Conservation (phyloP, 2,113 vertebrate genomes). For the Nothobranchius furzeri region DNA sequence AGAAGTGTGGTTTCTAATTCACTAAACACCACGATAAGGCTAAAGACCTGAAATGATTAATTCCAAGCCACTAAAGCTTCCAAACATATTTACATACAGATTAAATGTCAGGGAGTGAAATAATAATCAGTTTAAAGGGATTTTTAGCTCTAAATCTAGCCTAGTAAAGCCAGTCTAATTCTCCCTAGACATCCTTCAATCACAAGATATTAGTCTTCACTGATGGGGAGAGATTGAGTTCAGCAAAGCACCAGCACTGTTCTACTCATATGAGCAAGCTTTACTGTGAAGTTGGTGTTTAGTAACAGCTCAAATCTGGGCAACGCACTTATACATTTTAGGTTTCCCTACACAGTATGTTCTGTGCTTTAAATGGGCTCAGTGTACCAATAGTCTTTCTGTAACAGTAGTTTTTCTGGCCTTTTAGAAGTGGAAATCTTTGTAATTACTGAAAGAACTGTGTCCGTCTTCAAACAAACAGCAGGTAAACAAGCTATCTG, state of each 20-base stretch:
- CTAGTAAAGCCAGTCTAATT: background rate
- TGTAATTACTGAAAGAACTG: no score
- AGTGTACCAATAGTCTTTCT: no score
- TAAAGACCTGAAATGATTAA: conserved; percentile 1
- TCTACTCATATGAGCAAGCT: background rate
- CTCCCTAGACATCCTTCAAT: background rate
- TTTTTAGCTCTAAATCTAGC: background rate
- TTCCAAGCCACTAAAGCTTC: conserved; percentile 10
- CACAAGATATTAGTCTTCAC: conserved; percentile 3
- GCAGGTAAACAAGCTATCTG: no score
- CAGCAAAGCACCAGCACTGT: background rate
- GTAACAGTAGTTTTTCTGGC: no score
- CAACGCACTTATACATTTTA: no score
- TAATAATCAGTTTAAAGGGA: conserved; percentile 12
- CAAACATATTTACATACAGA: conserved; percentile 7
- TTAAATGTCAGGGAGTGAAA: conserved; percentile 17
- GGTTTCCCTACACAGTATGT: no score
- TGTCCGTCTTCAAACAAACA: no score
- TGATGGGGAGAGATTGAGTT: background rate
- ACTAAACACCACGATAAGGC: background rate
- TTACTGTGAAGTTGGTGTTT: background rate
- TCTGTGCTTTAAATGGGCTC: no score
- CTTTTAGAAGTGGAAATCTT: no score
- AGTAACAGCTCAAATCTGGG: background rate
- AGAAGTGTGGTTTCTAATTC: conserved; percentile 16